Evolutionary conservation across 2,888 invertebrate species (phyloP), one percentile per base, ranked within the genome.

Genomic region (Trisateles emortualis): DNA sequence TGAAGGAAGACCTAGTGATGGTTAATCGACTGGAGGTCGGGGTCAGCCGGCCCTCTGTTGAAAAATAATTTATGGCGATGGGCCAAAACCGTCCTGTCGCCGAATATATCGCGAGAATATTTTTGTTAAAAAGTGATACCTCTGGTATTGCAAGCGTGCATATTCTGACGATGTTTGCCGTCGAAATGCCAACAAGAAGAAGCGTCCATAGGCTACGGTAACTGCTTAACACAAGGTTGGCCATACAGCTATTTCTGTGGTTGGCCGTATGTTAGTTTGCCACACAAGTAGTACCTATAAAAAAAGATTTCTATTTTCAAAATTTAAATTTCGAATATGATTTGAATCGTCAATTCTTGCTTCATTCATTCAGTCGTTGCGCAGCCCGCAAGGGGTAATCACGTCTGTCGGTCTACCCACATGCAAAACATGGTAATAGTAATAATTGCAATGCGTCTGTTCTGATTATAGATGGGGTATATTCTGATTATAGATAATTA

Each of bases 11-110:
- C 84, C 88, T 84, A 84, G 85, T 86, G 89, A 90, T 91, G 91
- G 83, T 92, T 92, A 92, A 92, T 92, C 92, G 92, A 91, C 88
- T 92, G 86, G 84, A 90, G 92, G 89, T 89, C 88, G 91, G 88
- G 90, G 91, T 87, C 90, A 84, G 74, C 64, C 68, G 74, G 79
- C 83, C 84, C 86, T 83, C 78, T 78, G 82, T 76, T 76, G 78
- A 72, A 74, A n/a, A 79, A 81, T 86, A 84, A 89, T 89, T 88
- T 88, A 90, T 89, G 83, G 79, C 81, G 62, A 63, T 64, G 72
- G 71, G 82, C 81, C 81, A 83, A 80, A 81, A 76, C 74, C 76
- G 74, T 69, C 72, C 71, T 61, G 64, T 66, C 64, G 57, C 49
- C 42, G 48, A 58, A 69, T 66, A 69, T 72, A 64, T 74, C 68